Evolutionary conservation across 2,797 vertebrate species (phyloP).

Genomic region (Phalanger gymnotis): DNA sequence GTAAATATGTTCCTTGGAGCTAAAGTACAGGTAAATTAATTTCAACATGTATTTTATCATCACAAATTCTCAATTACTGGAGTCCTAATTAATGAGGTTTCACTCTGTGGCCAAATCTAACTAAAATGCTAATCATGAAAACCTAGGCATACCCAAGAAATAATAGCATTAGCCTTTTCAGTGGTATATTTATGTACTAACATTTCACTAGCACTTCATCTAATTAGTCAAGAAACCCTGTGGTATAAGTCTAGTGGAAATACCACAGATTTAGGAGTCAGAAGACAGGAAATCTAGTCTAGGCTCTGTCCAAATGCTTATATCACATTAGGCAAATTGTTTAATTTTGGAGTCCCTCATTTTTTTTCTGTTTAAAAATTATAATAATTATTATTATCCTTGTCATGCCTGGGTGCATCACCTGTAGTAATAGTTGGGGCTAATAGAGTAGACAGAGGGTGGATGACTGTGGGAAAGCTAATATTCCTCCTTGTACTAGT

Average conservation of each 20-base stretch:
- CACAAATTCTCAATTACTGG: slow-evolving; percentile 1
- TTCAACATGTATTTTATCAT: background rate
- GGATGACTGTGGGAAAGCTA: background rate
- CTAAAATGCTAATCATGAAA: background rate
- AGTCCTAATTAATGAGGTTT: background rate
- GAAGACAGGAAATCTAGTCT: background rate
- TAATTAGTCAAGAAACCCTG: background rate
- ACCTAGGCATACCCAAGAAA: background rate
- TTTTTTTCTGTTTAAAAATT: background rate
- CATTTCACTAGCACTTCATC: background rate
- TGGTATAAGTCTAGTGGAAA: background rate
- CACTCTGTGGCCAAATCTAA: background rate
- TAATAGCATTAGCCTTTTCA: background rate
- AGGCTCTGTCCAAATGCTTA: background rate
- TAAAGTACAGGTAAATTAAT: background rate
- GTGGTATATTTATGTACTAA: background rate
- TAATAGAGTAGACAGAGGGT: background rate
- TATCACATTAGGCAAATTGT: background rate
- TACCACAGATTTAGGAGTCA: background rate
- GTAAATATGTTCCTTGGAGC: background rate
- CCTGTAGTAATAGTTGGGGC: background rate
- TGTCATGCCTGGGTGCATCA: background rate
- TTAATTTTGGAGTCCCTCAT: background rate
- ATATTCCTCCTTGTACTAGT: background rate
- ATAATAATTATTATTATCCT: background rate